Percentiles rank a stretch among this genome's conserved stretches.
Evolutionary conservation across 2,113 vertebrate species (phyloP).

Genomic region (Pachypanchax playfairii): DNA sequence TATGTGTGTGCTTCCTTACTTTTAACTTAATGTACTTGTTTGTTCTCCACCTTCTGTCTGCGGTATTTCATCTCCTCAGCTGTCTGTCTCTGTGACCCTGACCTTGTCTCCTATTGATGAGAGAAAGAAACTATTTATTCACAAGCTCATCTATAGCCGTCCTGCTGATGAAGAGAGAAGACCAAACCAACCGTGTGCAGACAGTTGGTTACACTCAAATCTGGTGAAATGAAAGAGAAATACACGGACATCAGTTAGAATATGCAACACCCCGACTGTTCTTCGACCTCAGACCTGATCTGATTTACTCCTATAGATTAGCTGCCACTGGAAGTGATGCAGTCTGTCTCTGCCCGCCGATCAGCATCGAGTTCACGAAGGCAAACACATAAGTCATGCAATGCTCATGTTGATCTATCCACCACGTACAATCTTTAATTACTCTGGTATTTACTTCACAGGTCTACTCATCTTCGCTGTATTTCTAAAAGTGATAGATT

Average conservation of each 20-base stretch:
- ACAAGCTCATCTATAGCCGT: slow-evolving; percentile 45
- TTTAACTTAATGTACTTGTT: slow-evolving; percentile 26
- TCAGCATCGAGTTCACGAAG: neutral
- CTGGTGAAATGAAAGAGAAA: neutral
- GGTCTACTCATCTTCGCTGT: neutral
- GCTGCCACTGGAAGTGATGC: slow-evolving; percentile 47
- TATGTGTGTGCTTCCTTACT: slow-evolving; percentile 6
- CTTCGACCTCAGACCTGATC: slow-evolving; percentile 27
- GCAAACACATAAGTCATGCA: slow-evolving; percentile 39
- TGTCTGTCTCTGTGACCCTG: slow-evolving; percentile 47
- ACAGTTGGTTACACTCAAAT: neutral
- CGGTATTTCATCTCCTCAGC: slow-evolving; percentile 47
- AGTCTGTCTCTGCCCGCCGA: slow-evolving; percentile 34
- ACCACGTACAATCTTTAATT: slow-evolving; percentile 2
- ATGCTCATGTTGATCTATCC: slow-evolving; percentile 20
- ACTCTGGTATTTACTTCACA: slow-evolving; percentile 4
- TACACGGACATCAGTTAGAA: slow-evolving; percentile 8
- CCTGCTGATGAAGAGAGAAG: slow-evolving; percentile 37
- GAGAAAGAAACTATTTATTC: slow-evolving; percentile 54
- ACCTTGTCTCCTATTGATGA: slow-evolving; percentile 67
- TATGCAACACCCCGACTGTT: slow-evolving; percentile 20
- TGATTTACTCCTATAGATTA: slow-evolving; percentile 67
- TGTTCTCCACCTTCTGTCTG: slow-evolving; percentile 34
- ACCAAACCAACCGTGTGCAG: slow-evolving; percentile 27
- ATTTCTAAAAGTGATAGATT: slow-evolving; percentile 1